phyloP scores from a whole-genome alignment of 1,140 invertebrate species.

The Zelostemma sp. region DNA sequence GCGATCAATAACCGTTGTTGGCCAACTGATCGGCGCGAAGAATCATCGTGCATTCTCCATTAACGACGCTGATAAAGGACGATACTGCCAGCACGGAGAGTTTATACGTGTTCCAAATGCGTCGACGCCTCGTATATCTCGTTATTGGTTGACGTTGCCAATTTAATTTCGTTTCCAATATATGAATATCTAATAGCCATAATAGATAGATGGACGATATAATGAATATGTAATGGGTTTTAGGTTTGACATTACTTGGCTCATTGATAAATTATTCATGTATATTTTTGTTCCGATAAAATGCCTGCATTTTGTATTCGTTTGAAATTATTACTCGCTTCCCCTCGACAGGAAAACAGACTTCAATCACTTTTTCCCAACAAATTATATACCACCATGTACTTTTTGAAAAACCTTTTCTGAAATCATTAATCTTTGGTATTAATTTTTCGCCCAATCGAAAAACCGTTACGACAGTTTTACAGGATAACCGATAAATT shows the following conservation, averaged over 20 bases:
- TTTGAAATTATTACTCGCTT: no score
- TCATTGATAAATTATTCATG: conserved; percentile 31
- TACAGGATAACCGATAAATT: no score
- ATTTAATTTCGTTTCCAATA: conserved; percentile 46
- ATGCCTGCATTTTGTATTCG: no score
- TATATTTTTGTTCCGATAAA: conserved; percentile 5
- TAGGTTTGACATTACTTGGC: conserved; percentile 21
- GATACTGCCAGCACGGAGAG: conserved; percentile 7
- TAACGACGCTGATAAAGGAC: conserved; percentile 21
- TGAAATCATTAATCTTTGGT: no score
- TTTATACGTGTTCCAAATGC: conserved; percentile 24
- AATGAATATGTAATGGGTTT: conserved; percentile 41
- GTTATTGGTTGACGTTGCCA: conserved; percentile 38
- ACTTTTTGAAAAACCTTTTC: no score
- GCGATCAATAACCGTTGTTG: conserved; percentile 38
- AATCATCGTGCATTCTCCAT: conserved; percentile 30
- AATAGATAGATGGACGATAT: conserved; percentile 38
- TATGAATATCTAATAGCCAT: conserved; percentile 40
- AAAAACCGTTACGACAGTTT: no score
- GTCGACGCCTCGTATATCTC: conserved; percentile 20
- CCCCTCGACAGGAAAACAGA: no score
- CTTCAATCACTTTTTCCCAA: no score
- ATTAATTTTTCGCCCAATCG: no score
- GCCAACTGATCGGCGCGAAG: conserved; percentile 30
- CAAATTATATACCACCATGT: no score